Conservation (phyloP, 2,888 invertebrate genomes). For the Hipparchia semele region DNA sequence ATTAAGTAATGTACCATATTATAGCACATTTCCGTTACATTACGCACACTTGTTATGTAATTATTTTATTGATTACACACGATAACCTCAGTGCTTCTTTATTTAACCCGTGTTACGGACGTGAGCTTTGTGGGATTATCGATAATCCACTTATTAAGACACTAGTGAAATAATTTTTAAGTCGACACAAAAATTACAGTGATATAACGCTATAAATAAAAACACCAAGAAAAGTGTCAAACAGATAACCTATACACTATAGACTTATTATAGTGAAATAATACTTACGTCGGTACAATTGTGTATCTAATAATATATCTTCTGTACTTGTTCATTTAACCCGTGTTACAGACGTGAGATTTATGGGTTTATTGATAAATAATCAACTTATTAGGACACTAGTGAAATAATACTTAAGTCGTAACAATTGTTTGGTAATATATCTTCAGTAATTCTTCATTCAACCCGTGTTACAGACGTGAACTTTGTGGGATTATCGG, state of each 20-base stretch:
- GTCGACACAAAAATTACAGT: neutral
- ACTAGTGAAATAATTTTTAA: slow-evolving; percentile 3
- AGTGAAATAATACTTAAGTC: too few species aligned
- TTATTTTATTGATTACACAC: slow-evolving; percentile 25
- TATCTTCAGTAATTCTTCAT: slow-evolving; percentile 29
- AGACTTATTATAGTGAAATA: too few species aligned
- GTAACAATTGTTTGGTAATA: too few species aligned
- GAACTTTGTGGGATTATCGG: neutral
- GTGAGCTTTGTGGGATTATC: slow-evolving; percentile 6
- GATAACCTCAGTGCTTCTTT: slow-evolving; percentile 27
- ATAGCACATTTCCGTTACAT: slow-evolving; percentile 25
- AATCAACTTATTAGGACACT: neutral
- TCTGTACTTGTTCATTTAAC: slow-evolving; percentile 28
- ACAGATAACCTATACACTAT: too few species aligned
- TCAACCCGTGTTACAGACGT: slow-evolving; percentile 26
- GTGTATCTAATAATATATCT: neutral
- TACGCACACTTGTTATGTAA: slow-evolving; percentile 32
- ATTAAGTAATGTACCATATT: slow-evolving; percentile 29
- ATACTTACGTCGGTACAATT: too few species aligned
- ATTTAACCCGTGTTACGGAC: slow-evolving; percentile 25
- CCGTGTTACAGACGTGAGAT: slow-evolving; percentile 23
- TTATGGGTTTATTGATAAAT: neutral
- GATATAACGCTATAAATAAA: neutral
- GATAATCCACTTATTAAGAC: neutral
- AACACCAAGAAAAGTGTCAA: too few species aligned